A percentile compares a stretch with the other conserved stretches of the same genome.
phyloP scores from a whole-genome alignment of 1,140 invertebrate species.

The Physella acuta region DNA sequence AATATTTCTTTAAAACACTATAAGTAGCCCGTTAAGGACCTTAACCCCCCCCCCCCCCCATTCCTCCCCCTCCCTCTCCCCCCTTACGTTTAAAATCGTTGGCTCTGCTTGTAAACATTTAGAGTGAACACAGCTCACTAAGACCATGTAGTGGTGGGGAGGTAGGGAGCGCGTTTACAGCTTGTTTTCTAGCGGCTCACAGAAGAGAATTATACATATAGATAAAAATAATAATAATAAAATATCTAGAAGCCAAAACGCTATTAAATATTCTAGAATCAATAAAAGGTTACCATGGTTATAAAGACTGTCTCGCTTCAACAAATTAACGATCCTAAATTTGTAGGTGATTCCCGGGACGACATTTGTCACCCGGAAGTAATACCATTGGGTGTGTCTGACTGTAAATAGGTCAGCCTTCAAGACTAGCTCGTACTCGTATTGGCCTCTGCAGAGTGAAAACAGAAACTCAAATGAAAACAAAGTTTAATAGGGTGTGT shows the following conservation, averaged over 20 bases:
- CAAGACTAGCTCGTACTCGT: slow-evolving; percentile 60
- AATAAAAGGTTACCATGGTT: slow-evolving; percentile 58
- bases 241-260: neutral
- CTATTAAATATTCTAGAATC: too few relatives aligned
- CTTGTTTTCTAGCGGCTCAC: too few relatives aligned
- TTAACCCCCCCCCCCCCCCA: too few relatives aligned
- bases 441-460: slow-evolving; percentile 55
- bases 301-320: slow-evolving; percentile 56
- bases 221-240: neutral
- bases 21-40: too few relatives aligned
- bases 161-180: too few relatives aligned
- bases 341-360: slow-evolving; percentile 54
- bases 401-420: slow-evolving; percentile 59
- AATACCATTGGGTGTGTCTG: slow-evolving; percentile 61
- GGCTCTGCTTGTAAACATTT: too few relatives aligned
- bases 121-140: too few relatives aligned
- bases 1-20: too few relatives aligned
- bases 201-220: too few relatives aligned
- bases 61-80: too few relatives aligned
- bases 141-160: too few relatives aligned
- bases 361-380: slow-evolving; percentile 56
- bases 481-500: neutral
- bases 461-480: neutral
- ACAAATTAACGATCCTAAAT: slow-evolving; percentile 57
- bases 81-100: too few relatives aligned